A percentile compares a stretch with the other conserved stretches of the same genome.
phyloP scores from a whole-genome alignment of 1,140 invertebrate species.

The Neodiprion virginianus region DNA sequence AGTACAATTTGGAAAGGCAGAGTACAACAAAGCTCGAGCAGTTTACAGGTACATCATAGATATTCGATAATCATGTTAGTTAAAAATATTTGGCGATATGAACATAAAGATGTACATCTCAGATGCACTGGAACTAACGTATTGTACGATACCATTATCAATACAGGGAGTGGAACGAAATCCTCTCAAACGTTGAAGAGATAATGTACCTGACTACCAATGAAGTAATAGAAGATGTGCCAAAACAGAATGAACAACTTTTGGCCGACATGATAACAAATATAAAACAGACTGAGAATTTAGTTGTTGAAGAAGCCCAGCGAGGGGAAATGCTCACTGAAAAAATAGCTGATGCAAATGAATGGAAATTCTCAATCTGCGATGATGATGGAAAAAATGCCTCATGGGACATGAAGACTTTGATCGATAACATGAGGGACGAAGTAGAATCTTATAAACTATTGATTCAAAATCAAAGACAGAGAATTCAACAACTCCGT shows the following conservation, averaged over 20 bases:
- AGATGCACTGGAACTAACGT: too few species aligned
- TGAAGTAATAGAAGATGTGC: slow-evolving; percentile 10
- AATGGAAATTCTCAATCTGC: slow-evolving; percentile 27
- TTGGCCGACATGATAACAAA: slow-evolving; percentile 28
- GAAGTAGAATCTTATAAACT: slow-evolving; percentile 24
- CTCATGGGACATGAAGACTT: slow-evolving; percentile 31
- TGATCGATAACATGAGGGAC: slow-evolving; percentile 27
- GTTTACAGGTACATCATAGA: slow-evolving; percentile 26
- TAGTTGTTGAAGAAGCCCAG: slow-evolving; percentile 28
- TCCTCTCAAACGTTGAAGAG: slow-evolving; percentile 29
- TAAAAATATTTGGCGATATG: neutral
- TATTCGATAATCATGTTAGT: neutral
- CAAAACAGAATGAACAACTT: slow-evolving; percentile 23
- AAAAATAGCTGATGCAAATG: slow-evolving; percentile 29
- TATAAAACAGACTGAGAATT: slow-evolving; percentile 30
- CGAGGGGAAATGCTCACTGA: slow-evolving; percentile 25
- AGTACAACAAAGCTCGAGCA: slow-evolving; percentile 28
- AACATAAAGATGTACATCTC: neutral
- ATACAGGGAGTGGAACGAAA: slow-evolving; percentile 33
- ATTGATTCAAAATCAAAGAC: slow-evolving; percentile 24
- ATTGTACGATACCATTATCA: slow-evolving; percentile 5
- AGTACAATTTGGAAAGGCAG: slow-evolving; percentile 26
- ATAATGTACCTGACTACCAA: slow-evolving; percentile 29
- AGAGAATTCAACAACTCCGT: slow-evolving; percentile 26
- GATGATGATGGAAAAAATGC: slow-evolving; percentile 21